These are phyloP conservation scores for Dasysyrphus albostriatus DNA, from an alignment of 2,888 invertebrate species.

Conservation along the genomic window DNA sequence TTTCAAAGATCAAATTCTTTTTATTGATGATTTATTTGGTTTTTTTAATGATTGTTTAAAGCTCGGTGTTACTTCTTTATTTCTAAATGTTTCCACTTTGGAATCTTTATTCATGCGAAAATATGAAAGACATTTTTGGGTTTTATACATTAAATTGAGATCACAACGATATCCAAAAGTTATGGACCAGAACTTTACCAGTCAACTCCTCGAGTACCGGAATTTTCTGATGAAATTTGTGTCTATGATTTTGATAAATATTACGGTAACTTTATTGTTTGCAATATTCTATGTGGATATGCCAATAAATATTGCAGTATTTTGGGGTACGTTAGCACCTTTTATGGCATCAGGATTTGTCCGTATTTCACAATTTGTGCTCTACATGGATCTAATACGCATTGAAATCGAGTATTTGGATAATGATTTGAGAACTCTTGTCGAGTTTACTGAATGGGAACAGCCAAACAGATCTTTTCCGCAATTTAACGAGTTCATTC, in stretches of 20 bases:
- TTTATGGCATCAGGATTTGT: background rate
- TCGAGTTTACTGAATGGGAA: slow-evolving; percentile 79
- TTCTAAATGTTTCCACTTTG: too few relatives aligned
- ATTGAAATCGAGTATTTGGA: slow-evolving; percentile 78
- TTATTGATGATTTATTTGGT: too few relatives aligned
- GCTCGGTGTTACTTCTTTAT: too few relatives aligned
- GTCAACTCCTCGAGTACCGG: slow-evolving; percentile 36
- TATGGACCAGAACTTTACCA: background rate
- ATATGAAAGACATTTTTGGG: too few relatives aligned
- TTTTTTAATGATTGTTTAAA: too few relatives aligned
- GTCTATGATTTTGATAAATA: background rate
- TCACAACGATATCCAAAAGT: slow-evolving; percentile 28
- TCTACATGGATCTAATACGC: slow-evolving; percentile 77
- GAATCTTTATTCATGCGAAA: too few relatives aligned
- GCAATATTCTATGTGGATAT: background rate
- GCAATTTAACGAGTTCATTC: slow-evolving; percentile 78
- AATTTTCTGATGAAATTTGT: slow-evolving; percentile 25
- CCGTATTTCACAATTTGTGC: slow-evolving; percentile 38
- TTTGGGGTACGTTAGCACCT: background rate
- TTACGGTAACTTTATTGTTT: background rate
- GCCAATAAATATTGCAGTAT: background rate
- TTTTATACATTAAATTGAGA: background rate
- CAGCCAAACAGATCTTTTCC: slow-evolving; percentile 73
- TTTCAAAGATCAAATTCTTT: too few relatives aligned
- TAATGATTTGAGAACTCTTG: slow-evolving; percentile 78